Percentiles rank a stretch among this genome's conserved stretches.
phyloP scores from a whole-genome alignment of 2,888 invertebrate species.

The Perdita meconis region DNA sequence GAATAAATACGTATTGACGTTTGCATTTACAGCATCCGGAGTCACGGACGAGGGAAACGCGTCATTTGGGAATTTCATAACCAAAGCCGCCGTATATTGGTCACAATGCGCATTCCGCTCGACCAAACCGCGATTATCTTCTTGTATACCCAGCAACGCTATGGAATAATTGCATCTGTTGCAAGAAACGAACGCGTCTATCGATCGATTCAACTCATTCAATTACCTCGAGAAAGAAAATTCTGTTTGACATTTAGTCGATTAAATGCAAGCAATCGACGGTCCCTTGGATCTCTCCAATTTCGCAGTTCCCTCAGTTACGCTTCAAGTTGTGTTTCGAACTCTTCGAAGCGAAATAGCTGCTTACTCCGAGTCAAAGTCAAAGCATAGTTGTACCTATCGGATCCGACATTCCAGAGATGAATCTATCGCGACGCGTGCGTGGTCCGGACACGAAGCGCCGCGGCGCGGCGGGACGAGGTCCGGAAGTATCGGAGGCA shows the following conservation, averaged over 20 bases:
- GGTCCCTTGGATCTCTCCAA: too few relatives aligned
- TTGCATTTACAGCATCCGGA: background rate
- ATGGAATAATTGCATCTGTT: too few relatives aligned
- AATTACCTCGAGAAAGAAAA: too few relatives aligned
- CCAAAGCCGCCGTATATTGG: conserved; percentile 7
- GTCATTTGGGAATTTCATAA: conserved; percentile 28
- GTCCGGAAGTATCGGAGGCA: conserved; percentile 38
- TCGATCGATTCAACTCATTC: too few relatives aligned
- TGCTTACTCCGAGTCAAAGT: background rate
- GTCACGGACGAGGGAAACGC: background rate
- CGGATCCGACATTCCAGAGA: background rate
- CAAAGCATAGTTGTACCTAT: background rate
- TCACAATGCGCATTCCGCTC: conserved; percentile 16
- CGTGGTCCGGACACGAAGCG: background rate
- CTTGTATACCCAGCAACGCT: background rate
- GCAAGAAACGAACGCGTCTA: too few relatives aligned
- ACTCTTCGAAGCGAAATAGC: background rate
- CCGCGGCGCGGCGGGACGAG: background rate
- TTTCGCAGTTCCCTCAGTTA: too few relatives aligned
- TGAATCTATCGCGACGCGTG: background rate
- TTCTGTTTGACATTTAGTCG: too few relatives aligned
- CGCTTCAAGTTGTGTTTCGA: background rate
- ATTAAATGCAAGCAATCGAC: too few relatives aligned
- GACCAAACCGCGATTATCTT: conserved; percentile 1
- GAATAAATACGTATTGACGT: conserved; percentile 10